Conservation (phyloP, 2,113 vertebrate species). For the Bambusicola thoracicus region DNA sequence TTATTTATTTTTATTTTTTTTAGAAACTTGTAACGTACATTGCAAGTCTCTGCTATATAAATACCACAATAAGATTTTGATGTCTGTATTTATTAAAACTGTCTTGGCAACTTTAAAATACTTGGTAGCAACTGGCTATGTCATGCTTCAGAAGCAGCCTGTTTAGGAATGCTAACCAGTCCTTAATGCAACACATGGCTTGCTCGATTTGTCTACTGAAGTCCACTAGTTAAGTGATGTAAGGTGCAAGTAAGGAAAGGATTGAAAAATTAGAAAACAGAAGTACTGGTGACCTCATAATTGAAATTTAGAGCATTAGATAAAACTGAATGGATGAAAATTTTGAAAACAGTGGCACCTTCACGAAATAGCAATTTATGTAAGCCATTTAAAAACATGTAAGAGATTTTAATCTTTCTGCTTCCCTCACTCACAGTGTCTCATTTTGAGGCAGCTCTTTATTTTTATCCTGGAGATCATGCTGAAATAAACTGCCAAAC, state of each 20-base stretch:
- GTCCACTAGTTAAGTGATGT: background rate
- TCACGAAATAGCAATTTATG: constrained; percentile 23
- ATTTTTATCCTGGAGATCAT: constrained; percentile 77
- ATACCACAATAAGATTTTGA: background rate
- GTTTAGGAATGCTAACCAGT: background rate
- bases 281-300: background rate
- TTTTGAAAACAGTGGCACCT: background rate
- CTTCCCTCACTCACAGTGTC: constrained; percentile 49
- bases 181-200: background rate
- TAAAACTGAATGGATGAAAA: background rate
- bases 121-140: background rate
- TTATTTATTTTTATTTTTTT: too few relatives aligned
- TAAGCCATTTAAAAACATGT: background rate
- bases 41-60: background rate
- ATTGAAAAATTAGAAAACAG: background rate
- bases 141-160: background rate
- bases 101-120: background rate
- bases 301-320: background rate
- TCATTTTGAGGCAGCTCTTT: constrained; percentile 72
- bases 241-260: background rate
- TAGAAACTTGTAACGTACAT: background rate
- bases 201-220: background rate
- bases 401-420: constrained; percentile 50
- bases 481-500: constrained; percentile 86
- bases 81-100: background rate